These are phyloP conservation scores for Deilephila porcellus DNA, from an alignment of 2,888 invertebrate species.

Conservation along the genomic window DNA sequence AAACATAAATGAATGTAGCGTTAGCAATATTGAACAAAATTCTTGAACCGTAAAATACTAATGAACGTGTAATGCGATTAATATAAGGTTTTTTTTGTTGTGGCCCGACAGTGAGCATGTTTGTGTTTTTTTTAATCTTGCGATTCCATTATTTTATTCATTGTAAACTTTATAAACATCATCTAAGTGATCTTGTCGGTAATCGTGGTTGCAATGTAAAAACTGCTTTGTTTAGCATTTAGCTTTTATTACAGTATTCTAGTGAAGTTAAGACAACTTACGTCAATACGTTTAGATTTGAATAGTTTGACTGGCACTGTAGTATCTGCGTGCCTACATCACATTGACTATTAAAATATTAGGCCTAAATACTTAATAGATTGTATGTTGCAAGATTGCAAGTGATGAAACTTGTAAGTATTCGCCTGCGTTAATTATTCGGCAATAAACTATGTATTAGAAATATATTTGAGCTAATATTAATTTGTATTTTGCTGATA, in stretches of 20 bases:
- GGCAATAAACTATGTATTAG: conserved; percentile 6
- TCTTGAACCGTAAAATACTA: neutral
- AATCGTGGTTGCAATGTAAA: neutral
- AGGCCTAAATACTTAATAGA: conserved; percentile 47
- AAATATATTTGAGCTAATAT: conserved; percentile 5
- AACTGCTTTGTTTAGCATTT: conserved; percentile 5
- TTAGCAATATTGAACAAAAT: neutral
- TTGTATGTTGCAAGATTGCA: conserved; percentile 8
- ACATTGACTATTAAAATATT: conserved; percentile 40
- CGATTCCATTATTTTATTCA: neutral
- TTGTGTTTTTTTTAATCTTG: neutral
- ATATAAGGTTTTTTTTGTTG: neutral
- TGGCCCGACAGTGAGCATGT: neutral
- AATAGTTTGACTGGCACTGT: neutral
- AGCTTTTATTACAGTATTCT: neutral
- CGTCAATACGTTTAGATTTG: neutral
- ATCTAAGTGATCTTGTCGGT: neutral
- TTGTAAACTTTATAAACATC: neutral
- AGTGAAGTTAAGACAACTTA: neutral
- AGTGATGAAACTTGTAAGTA: conserved; percentile 3
- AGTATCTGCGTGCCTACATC: conserved; percentile 10
- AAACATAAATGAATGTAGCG: neutral
- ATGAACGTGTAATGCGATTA: neutral
- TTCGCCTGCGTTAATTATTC: neutral
- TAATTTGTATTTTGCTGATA: conserved; percentile 50